Percentiles rank a stretch among this genome's conserved stretches.
Conservation (phyloP, 2,888 invertebrate species). For the Perizoma flavofasciatum region DNA sequence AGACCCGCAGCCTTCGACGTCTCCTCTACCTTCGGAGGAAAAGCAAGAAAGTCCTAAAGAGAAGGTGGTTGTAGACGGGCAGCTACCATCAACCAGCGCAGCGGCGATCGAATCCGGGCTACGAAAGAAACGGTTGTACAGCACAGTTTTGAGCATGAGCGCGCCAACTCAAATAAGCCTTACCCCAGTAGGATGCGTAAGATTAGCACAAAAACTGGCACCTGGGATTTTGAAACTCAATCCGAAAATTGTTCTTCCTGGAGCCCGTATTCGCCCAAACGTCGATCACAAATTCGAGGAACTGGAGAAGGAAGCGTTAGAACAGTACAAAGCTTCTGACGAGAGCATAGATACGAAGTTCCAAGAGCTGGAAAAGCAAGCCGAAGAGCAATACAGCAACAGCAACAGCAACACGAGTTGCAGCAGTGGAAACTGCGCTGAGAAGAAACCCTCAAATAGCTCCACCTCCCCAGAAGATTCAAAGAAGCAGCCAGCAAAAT, state of each 20-base stretch:
- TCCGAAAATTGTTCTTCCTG: conserved; percentile 67
- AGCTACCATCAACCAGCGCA: conserved; percentile 66
- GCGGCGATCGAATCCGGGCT: conserved; percentile 59
- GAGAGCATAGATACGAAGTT: conserved; percentile 84
- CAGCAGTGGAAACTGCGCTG: conserved; percentile 71
- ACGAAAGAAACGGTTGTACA: conserved; percentile 77
- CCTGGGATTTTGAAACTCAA: conserved; percentile 73
- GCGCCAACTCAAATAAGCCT: conserved; percentile 65
- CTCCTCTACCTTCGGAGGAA: conserved; percentile 41
- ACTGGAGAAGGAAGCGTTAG: conserved; percentile 84
- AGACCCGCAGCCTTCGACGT: conserved; percentile 37
- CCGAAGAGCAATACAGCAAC: conserved; percentile 86
- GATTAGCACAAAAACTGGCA: conserved; percentile 68
- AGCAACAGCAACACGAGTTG: conserved; percentile 79
- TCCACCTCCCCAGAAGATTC: conserved; percentile 49
- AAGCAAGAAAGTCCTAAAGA: conserved; percentile 50
- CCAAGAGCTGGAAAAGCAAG: conserved; percentile 86
- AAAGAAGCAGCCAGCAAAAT: conserved; percentile 67
- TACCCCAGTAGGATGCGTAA: conserved; percentile 58
- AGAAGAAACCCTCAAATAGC: conserved; percentile 54
- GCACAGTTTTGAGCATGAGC: conserved; percentile 80
- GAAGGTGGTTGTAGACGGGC: conserved; percentile 54
- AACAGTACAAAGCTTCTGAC: conserved; percentile 84
- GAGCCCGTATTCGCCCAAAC: conserved; percentile 59
- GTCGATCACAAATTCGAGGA: conserved; percentile 80